A percentile compares a stretch with the other conserved stretches of the same genome.
Conservation (phyloP, 92 coral and sea anemone species). For the Phenganax stokvisi region DNA sequence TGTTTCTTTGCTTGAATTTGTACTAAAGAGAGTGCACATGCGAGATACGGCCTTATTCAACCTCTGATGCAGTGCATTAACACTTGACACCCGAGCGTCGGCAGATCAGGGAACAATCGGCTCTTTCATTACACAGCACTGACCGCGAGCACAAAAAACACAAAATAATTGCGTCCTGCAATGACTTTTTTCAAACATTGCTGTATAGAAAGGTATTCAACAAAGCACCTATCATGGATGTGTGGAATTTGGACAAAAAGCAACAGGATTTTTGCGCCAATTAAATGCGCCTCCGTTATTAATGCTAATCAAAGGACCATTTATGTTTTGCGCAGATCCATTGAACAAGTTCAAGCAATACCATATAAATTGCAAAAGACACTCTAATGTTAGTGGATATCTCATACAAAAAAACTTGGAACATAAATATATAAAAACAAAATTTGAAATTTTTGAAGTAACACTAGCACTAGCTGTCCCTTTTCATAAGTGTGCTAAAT, state of each 20-base stretch:
- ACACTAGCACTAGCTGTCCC: not conserved
- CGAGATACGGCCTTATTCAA: not conserved
- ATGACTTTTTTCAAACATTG: not conserved
- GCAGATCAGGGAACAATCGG: slow-evolving; percentile 31
- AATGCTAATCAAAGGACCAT: slow-evolving; percentile 5
- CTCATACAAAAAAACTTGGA: not conserved
- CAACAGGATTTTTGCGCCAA: not conserved
- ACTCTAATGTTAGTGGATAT: not conserved
- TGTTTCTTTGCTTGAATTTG: not conserved
- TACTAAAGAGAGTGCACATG: not conserved
- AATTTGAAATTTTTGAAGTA: not conserved
- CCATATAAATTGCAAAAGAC: not conserved
- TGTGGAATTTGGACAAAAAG: not conserved
- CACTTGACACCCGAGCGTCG: slow-evolving; percentile 36
- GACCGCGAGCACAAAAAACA: slow-evolving; percentile 1
- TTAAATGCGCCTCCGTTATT: slow-evolving; percentile 4
- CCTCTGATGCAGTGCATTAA: not conserved
- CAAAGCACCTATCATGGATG: not conserved
- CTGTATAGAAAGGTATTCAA: not conserved
- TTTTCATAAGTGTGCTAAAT: not conserved
- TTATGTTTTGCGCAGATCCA: slow-evolving; percentile 8
- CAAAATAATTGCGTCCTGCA: slow-evolving; percentile 4
- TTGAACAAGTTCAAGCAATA: not conserved
- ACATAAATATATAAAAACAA: not conserved
- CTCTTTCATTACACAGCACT: slow-evolving; percentile 29